These are phyloP conservation scores for Melieria picta DNA, from an alignment of 2,888 invertebrate species.

Conservation along the genomic window DNA sequence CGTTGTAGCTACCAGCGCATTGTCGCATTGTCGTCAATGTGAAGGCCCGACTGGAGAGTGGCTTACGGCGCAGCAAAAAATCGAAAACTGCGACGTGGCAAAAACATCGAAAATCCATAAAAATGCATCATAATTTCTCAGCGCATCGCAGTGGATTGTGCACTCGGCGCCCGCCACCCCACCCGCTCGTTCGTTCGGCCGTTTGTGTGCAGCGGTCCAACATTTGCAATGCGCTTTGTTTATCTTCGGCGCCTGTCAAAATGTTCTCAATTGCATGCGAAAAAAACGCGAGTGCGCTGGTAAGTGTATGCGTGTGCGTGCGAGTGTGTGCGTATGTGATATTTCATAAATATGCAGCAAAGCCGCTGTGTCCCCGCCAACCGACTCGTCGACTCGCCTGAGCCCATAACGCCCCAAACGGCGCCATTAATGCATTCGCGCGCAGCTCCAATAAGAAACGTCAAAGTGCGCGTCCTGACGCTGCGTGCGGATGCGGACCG, in stretches of 20 bases:
- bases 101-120: constrained; percentile 66
- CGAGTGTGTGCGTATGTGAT: constrained; percentile 10
- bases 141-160: constrained; percentile 33
- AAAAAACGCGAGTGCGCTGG: neutral
- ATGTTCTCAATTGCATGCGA: constrained; percentile 9
- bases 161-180: neutral
- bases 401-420: neutral
- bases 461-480: too few relatives aligned
- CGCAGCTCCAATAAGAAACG: neutral
- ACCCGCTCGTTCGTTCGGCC: constrained; percentile 11
- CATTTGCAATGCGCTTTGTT: constrained; percentile 20
- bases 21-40: neutral
- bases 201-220: constrained; percentile 13
- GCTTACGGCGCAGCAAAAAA: constrained; percentile 22
- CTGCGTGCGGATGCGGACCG: neutral
- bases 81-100: constrained; percentile 42
- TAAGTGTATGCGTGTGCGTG: neutral
- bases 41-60: neutral
- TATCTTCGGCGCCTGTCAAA: constrained; percentile 7
- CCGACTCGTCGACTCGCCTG: neutral
- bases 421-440: constrained; percentile 20
- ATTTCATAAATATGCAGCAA: constrained; percentile 34
- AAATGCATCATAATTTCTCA: constrained; percentile 66
- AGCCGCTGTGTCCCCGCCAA: neutral
- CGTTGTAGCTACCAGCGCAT: constrained; percentile 24